Conservation (phyloP, 2,888 invertebrate species). For the Chrysopilus asiliformis region DNA sequence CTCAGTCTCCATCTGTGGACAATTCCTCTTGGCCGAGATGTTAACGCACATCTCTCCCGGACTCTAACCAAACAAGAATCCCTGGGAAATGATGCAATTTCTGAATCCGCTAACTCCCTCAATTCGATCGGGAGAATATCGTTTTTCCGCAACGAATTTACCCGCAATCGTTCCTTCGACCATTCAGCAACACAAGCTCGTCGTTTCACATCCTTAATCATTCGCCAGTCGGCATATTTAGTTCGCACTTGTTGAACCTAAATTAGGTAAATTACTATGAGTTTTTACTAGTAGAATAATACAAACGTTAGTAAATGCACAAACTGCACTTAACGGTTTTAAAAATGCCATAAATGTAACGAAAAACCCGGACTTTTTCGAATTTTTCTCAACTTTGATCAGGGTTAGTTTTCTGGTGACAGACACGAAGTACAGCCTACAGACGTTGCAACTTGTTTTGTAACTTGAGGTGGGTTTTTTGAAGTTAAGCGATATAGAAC, state of each 20-base stretch:
- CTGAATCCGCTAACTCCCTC: conserved; percentile 61
- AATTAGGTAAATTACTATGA: no score
- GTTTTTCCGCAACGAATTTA: conserved; percentile 74
- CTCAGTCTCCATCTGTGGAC: conserved; percentile 75
- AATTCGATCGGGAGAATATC: conserved; percentile 70
- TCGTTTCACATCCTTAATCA: conserved; percentile 76
- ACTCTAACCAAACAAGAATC: conserved; percentile 54
- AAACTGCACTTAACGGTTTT: no score
- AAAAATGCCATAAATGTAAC: no score
- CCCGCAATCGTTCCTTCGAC: conserved; percentile 61
- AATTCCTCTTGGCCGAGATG: conserved; percentile 73
- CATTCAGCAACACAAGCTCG: conserved; percentile 60
- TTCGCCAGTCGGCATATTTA: conserved; percentile 71
- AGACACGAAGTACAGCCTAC: no score
- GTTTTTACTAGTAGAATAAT: no score
- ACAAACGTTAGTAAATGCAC: no score
- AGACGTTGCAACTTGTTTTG: no score
- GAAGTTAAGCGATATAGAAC: no score
- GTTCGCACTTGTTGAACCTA: conserved; percentile 58
- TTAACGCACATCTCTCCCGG: conserved; percentile 70
- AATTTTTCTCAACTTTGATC: no score
- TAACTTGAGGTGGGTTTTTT: no score
- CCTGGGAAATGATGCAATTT: conserved; percentile 63
- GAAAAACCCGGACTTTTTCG: no score
- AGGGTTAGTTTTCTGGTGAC: no score